Evolutionary conservation across 2,797 vertebrate species (phyloP).

Genomic region (Takifugu ocellatus): DNA sequence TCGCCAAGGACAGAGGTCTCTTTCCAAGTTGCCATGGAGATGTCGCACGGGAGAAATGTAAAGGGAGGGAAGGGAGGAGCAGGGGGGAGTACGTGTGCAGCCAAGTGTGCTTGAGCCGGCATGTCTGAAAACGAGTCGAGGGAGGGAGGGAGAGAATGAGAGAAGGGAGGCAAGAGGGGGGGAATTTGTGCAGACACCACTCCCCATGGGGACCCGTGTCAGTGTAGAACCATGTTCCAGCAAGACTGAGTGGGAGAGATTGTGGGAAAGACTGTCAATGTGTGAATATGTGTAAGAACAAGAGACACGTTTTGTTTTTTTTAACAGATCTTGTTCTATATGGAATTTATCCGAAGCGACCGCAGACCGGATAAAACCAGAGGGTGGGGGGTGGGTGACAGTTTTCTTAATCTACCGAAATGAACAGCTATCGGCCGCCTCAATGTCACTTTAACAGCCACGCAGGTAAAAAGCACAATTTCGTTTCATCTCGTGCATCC

Average conservation of each 20-base stretch:
- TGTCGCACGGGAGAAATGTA: conserved; percentile 77
- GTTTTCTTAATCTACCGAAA: conserved; percentile 59
- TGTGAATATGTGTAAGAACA: conserved; percentile 58
- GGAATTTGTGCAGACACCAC: conserved; percentile 65
- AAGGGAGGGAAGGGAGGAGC: conserved; percentile 51
- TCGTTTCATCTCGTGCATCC: conserved; percentile 47
- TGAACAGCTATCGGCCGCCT: conserved; percentile 61
- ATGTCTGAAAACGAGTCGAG: conserved; percentile 74
- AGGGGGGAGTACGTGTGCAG: conserved; percentile 63
- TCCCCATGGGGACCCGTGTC: conserved; percentile 64
- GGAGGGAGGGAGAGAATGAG: conserved; percentile 41
- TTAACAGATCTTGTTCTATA: conserved; percentile 46
- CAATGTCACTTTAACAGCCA: conserved; percentile 60
- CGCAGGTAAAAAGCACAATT: conserved; percentile 46
- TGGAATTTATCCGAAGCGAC: conserved; percentile 51
- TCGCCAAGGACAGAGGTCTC: conserved; percentile 80
- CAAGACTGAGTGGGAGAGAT: conserved; percentile 56
- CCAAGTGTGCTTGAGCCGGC: conserved; percentile 77
- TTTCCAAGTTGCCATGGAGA: conserved; percentile 82
- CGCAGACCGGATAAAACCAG: conserved; percentile 24
- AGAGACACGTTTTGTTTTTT: conserved; percentile 3
- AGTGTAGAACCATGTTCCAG: conserved; percentile 64
- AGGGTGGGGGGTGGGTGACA: not conserved
- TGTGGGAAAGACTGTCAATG: conserved; percentile 49
- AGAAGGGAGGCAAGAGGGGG: conserved; percentile 29